These are phyloP conservation scores for Oscarella lobularis DNA, from an alignment of 37 sponge, comb jelly and placozoan species.

Conservation along the genomic window DNA sequence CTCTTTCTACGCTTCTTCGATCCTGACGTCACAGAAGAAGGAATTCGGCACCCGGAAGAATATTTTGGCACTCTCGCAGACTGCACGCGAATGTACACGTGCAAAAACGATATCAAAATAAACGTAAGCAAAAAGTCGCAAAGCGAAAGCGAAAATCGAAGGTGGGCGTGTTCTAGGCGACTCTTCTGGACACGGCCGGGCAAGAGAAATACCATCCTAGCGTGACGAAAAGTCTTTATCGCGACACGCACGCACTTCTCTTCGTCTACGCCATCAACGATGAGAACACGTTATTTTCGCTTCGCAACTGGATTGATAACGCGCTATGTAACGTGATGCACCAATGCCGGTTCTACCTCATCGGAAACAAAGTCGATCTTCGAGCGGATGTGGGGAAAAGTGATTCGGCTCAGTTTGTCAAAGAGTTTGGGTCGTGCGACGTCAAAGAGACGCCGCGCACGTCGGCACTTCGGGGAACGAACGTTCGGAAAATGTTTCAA, in stretches of 20 bases:
- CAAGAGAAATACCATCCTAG: background rate
- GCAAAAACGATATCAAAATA: too few relatives aligned
- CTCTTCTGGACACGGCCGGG: background rate
- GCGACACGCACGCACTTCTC: background rate
- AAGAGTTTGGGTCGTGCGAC: background rate
- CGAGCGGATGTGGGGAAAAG: too few relatives aligned
- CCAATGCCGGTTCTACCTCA: background rate
- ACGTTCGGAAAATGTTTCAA: background rate
- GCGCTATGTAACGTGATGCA: background rate
- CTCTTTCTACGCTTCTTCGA: background rate
- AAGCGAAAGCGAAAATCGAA: too few relatives aligned
- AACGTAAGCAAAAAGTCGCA: too few relatives aligned
- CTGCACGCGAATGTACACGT: too few relatives aligned
- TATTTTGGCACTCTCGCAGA: too few relatives aligned
- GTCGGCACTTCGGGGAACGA: background rate
- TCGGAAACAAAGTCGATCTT: background rate
- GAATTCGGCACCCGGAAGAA: background rate
- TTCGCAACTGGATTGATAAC: background rate
- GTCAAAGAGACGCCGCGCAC: background rate
- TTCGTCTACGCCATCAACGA: background rate
- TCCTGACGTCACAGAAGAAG: background rate
- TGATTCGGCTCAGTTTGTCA: background rate
- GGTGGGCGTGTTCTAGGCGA: background rate
- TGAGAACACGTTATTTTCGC: background rate
- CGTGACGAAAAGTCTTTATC: background rate